phyloP scores from a whole-genome alignment of 2,888 invertebrate genomes.

The Eurytoma californica region DNA sequence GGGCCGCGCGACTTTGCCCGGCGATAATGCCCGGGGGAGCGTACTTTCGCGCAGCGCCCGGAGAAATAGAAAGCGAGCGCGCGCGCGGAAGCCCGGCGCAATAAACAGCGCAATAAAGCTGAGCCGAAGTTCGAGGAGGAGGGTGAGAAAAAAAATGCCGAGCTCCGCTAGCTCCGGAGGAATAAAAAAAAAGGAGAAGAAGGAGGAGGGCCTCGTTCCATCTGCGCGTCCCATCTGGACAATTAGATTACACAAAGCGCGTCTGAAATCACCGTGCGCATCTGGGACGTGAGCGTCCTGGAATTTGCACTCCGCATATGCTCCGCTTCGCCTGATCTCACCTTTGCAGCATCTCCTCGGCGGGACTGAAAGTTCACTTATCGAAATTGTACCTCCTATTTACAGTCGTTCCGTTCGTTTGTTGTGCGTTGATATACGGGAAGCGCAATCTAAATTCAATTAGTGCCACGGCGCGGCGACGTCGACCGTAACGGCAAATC shows the following conservation, averaged over 20 bases:
- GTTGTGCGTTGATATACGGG: too few relatives aligned
- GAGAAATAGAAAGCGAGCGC: conserved; percentile 34
- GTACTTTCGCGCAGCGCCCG: conserved; percentile 49
- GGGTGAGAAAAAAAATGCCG: neutral
- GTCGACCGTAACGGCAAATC: too few relatives aligned
- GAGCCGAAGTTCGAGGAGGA: conserved; percentile 1
- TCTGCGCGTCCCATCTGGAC: conserved; percentile 65
- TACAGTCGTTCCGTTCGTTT: too few relatives aligned
- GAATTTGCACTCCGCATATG: neutral
- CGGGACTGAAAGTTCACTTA: too few relatives aligned
- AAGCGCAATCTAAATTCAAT: too few relatives aligned
- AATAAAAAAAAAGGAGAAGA: conserved; percentile 10
- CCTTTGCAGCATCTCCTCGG: too few relatives aligned
- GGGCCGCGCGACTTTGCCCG: conserved; percentile 56
- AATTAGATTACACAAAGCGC: conserved; percentile 68
- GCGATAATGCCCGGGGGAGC: conserved; percentile 59
- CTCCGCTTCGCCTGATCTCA: too few relatives aligned
- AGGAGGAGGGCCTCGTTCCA: conserved; percentile 38
- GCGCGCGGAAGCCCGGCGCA: conserved; percentile 12
- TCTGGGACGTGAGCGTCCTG: conserved; percentile 1
- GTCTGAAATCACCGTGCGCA: conserved; percentile 5
- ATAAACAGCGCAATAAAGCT: conserved; percentile 28
- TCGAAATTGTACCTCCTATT: too few relatives aligned
- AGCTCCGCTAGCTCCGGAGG: neutral
- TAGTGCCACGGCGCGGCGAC: too few relatives aligned